A percentile compares a stretch with the other conserved stretches of the same genome.
phyloP scores from a whole-genome alignment of 2,888 invertebrate genomes.

The Hypolimnas misippus region DNA sequence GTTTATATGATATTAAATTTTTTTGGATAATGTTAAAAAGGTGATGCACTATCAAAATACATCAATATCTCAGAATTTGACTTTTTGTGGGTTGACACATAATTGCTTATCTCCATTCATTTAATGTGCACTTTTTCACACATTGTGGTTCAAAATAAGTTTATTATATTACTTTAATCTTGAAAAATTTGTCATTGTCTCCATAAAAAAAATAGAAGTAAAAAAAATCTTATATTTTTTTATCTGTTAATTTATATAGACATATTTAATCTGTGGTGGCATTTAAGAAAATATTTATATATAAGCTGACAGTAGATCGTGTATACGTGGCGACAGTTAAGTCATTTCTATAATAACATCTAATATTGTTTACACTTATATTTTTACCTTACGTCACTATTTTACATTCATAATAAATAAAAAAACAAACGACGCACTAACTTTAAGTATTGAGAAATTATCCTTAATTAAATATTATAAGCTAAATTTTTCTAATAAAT shows the following conservation, averaged over 20 bases:
- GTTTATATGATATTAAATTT: no score
- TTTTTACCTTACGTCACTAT: constrained; percentile 22
- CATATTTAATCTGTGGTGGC: not conserved
- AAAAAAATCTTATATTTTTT: constrained; percentile 4
- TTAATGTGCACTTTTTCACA: no score
- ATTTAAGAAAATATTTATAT: constrained; percentile 2
- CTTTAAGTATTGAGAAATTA: constrained; percentile 43
- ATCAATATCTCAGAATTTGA: no score
- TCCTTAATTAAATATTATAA: constrained; percentile 27
- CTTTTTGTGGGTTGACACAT: no score
- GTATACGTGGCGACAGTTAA: constrained; percentile 9
- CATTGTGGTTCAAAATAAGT: no score
- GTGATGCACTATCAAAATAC: no score
- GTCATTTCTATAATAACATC: not conserved
- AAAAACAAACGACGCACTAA: constrained; percentile 39
- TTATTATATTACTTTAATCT: no score
- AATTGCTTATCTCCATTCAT: no score
- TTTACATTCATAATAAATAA: constrained; percentile 35
- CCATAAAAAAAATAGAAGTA: no score
- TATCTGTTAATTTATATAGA: not conserved
- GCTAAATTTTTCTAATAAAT: constrained; percentile 13
- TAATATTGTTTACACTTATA: constrained; percentile 3
- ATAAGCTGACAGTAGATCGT: constrained; percentile 3
- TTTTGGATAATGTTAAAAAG: no score
- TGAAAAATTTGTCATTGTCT: no score